Evolutionary conservation across 2,888 invertebrate genomes (phyloP), one percentile per base, ranked within the genome.

Genomic region (Acholoe squamosa): DNA sequence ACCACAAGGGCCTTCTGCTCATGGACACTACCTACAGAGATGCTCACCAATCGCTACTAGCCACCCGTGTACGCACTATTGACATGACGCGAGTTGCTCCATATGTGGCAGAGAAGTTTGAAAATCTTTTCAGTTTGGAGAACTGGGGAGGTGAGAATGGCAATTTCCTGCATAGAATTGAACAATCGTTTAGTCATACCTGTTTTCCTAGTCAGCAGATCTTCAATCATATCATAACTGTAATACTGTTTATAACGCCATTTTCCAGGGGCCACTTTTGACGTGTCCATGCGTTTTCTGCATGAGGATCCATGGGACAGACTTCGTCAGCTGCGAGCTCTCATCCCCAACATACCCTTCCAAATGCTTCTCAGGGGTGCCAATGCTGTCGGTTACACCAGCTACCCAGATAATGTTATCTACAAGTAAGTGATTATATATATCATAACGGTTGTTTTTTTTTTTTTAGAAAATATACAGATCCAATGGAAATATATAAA

Each of bases 251-350:
- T 54, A 54, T 54, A n/a, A n/a, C n/a, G n/a, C n/a, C 3, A 14
- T 71, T 28, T 71, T 16, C 3, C 92, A 96, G 96, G 99, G 43
- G 99, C 99, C 19, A 99, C 99, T 0, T 99, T 99, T 95, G 99
- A 99, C 96, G 99, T 99, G 0, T 98, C 99, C 0, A 97, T 99
- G 94, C 97, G 98, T 84, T 99, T 99, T 96, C 97, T 99, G 12
- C 99, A 99, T 96, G 99, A 99, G 96, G 99, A 99, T 94, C 99
- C 99, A 0, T 99, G 99, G 99, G 99, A 99, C 95, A 97, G 99
- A 76, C 96, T 99, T 92, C 98, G 98, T 94, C 97, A 98, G 93
- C 98, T 99, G 98, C 97, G 99, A 22, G 97, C 97, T 93, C 95
- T 97, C 93, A 95, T 96, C 86, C 96, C 96, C 3, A 99, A 99